These are phyloP conservation scores for Catocala sponsa DNA, from an alignment of 2,888 invertebrate species.

Conservation along the genomic window DNA sequence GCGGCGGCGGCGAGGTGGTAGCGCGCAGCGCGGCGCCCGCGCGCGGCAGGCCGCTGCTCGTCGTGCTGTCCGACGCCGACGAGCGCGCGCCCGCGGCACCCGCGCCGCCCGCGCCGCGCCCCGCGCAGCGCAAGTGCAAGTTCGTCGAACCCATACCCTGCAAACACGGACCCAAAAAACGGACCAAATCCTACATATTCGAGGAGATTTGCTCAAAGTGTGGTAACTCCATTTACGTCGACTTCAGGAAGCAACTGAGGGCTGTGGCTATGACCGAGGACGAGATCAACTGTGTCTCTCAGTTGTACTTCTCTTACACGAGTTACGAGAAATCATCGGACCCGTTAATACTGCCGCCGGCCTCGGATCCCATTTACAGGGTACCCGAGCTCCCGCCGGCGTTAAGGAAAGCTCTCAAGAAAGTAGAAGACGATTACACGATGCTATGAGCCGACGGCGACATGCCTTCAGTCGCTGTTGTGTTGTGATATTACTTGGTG, in stretches of 20 bases:
- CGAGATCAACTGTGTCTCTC: slow-evolving; percentile 74
- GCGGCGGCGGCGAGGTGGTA: slow-evolving; percentile 77
- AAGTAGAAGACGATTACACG: slow-evolving; percentile 67
- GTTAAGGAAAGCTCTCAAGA: slow-evolving; percentile 69
- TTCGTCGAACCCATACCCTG: slow-evolving; percentile 73
- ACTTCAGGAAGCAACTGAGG: slow-evolving; percentile 73
- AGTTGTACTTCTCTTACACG: slow-evolving; percentile 72
- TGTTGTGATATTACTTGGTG: slow-evolving; percentile 63
- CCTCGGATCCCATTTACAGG: slow-evolving; percentile 77
- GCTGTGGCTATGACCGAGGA: slow-evolving; percentile 75
- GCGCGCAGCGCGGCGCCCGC: slow-evolving; percentile 61
- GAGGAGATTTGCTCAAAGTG: slow-evolving; percentile 77
- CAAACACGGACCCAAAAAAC: slow-evolving; percentile 63
- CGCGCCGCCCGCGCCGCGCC: slow-evolving; percentile 39
- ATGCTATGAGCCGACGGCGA: slow-evolving; percentile 55
- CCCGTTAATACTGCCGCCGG: slow-evolving; percentile 74
- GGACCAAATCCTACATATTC: slow-evolving; percentile 59
- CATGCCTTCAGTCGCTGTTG: slow-evolving; percentile 30
- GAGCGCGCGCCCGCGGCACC: slow-evolving; percentile 45
- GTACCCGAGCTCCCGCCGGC: slow-evolving; percentile 74
- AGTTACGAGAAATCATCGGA: slow-evolving; percentile 75
- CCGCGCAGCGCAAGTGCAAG: slow-evolving; percentile 65
- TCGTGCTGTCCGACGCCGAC: slow-evolving; percentile 66
- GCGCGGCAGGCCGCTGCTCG: slow-evolving; percentile 62
- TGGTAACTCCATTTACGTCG: slow-evolving; percentile 69